Conservation (phyloP, 2,888 invertebrate species). For the Chloromyia formosa region DNA sequence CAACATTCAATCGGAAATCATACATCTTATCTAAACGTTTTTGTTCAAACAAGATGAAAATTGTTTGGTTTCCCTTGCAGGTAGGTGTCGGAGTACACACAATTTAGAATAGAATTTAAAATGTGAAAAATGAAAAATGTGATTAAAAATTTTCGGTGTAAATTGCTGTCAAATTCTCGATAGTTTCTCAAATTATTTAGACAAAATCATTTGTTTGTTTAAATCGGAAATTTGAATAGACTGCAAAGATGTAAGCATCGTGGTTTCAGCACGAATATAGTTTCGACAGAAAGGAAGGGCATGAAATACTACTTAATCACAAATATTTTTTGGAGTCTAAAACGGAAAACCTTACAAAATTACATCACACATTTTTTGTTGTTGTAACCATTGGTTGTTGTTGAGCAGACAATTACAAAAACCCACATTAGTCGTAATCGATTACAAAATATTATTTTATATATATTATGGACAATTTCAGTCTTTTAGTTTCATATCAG, state of each 20-base stretch:
- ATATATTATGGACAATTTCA: conserved; percentile 43
- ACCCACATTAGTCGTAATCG: conserved; percentile 35
- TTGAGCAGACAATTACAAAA: conserved; percentile 36
- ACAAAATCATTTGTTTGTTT: no score
- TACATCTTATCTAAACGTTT: neutral
- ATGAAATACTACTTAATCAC: no score
- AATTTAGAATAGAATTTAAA: neutral
- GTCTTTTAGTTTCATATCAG: conserved; percentile 46
- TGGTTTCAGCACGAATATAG: no score
- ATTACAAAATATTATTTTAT: conserved; percentile 28
- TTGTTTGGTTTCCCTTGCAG: neutral
- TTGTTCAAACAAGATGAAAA: conserved; percentile 17
- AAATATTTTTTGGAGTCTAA: neutral
- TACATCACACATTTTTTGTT: conserved; percentile 17
- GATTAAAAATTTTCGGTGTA: no score
- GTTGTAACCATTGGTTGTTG: no score
- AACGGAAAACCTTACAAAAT: conserved; percentile 39
- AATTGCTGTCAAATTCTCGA: no score
- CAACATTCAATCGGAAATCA: conserved; percentile 22
- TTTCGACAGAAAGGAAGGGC: no score
- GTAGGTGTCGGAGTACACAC: no score
- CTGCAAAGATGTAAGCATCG: no score
- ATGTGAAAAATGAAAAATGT: no score
- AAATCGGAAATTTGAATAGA: no score
- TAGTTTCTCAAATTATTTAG: no score